Conservation (phyloP, 2,113 vertebrate genomes). For the Ammodytes marinus region DNA sequence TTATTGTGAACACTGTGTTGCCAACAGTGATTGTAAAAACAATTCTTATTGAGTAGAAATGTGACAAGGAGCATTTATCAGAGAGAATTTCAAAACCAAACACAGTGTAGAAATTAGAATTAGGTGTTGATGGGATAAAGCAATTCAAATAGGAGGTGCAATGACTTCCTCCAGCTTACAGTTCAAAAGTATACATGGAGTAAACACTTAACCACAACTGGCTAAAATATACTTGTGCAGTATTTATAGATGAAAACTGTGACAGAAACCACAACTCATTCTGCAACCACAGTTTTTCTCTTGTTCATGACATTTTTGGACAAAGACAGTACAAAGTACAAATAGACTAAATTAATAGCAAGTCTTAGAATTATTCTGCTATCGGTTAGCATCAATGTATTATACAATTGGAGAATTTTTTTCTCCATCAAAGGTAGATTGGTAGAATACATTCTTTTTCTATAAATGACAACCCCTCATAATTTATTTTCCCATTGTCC, state of each 20-base stretch:
- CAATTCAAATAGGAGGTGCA: not conserved
- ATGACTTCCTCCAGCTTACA: not conserved
- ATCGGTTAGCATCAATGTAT: too few relatives aligned
- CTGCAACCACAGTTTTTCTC: not conserved
- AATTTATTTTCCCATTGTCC: too few relatives aligned
- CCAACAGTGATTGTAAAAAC: constrained; percentile 12
- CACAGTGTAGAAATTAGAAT: not conserved
- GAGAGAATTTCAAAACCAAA: constrained; percentile 1
- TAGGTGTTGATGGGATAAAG: not conserved
- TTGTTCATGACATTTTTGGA: not conserved
- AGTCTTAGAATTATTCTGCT: too few relatives aligned
- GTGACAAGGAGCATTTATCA: constrained; percentile 2
- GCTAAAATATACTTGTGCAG: not conserved
- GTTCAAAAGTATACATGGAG: not conserved
- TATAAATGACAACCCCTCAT: too few relatives aligned
- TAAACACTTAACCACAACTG: not conserved
- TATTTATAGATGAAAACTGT: not conserved
- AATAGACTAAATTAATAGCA: too few relatives aligned
- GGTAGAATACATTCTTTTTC: too few relatives aligned
- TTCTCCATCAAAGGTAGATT: too few relatives aligned
- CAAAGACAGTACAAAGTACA: too few relatives aligned
- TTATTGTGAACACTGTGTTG: constrained; percentile 36
- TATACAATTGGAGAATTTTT: too few relatives aligned
- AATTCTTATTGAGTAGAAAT: not conserved
- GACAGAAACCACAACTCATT: not conserved